Evolutionary conservation across 53 echinoderm and acorn worm species (phyloP), one percentile per base, ranked within the genome.

Genomic region (Glandiceps talaboti): DNA sequence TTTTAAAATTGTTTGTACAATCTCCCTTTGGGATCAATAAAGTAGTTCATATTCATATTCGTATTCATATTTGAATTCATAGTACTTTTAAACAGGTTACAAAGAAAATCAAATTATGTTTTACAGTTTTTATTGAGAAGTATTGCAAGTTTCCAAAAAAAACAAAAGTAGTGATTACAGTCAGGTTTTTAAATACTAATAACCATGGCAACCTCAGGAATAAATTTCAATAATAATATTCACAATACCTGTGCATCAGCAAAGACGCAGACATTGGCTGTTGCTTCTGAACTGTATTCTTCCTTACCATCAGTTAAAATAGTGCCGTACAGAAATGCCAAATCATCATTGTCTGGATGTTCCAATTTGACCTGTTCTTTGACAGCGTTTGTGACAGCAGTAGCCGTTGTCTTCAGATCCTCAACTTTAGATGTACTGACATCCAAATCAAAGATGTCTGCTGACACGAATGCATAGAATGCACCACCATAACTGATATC

Each of bases 401-500:
- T 90, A 28, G 85, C 92, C 26, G 83, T 86, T 30, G 79, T 76
- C 1, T 31, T 33, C 27, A 93, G 81, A 14, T 81, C 86, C 30
- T 81, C 75, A 33, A 85, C 32, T 1, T 79, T 30, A 29, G 92
- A 91, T 14, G 73, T 85, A 27, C 83, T 32, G 1, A 96, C 82
- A 74, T 92, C 89, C 1, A 96, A 77, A 1, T 87, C 91, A 31
- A 96, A 82, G 0, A 78, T 79, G 27, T 88, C 77, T 0, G 90
- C 96, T 33, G 84, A 76, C 73, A 91, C 74, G 72, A 96, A 83
- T 28, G 89, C 92, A 75, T 96, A 96, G 87, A 96, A 96, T 73
- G 92, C 92, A 14, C 96, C 96, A 0, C 96, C 96, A 84, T 96
- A 96, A 20, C 83, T 83, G 73, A 96, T 90, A 80, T 96, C 96